Conservation (phyloP, 2,113 vertebrate species). For the Nycticryphes semicollaris region DNA sequence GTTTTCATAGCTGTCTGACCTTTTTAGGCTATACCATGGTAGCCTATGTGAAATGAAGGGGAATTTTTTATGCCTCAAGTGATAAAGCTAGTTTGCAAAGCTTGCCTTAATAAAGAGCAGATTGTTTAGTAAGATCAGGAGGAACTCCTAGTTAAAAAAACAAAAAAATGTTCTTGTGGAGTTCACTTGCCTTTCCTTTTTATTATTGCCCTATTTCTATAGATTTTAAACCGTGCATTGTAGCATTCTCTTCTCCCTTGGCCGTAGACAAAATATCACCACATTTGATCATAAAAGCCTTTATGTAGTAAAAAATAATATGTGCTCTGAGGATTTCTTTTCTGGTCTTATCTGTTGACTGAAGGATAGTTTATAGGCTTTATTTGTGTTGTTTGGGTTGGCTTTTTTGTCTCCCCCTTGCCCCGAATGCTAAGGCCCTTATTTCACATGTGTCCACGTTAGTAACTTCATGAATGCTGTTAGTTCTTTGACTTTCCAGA, state of each 20-base stretch:
- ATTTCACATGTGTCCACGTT: not conserved
- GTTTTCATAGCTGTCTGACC: conserved; percentile 25
- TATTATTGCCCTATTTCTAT: not conserved
- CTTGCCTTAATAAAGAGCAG: conserved; percentile 34
- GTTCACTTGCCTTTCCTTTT: not conserved
- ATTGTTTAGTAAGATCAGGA: not conserved
- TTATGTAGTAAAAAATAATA: not conserved
- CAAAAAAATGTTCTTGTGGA: not conserved
- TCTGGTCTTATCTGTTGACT: not conserved
- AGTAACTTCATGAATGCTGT: not conserved
- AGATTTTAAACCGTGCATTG: not conserved
- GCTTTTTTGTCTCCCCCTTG: not conserved
- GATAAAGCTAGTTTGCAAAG: conserved; percentile 18
- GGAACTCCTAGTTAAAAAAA: not conserved
- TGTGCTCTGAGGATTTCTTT: not conserved
- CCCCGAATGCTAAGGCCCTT: not conserved
- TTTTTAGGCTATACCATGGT: not conserved
- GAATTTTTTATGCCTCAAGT: not conserved
- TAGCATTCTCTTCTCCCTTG: not conserved
- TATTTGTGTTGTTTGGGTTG: not conserved
- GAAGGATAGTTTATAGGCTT: not conserved
- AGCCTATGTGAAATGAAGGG: not conserved
- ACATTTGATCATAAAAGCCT: not conserved
- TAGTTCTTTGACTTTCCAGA: not conserved
- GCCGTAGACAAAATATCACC: not conserved